Evolutionary conservation across 2,888 invertebrate genomes (phyloP).

Genomic region (Camponotus fellah): DNA sequence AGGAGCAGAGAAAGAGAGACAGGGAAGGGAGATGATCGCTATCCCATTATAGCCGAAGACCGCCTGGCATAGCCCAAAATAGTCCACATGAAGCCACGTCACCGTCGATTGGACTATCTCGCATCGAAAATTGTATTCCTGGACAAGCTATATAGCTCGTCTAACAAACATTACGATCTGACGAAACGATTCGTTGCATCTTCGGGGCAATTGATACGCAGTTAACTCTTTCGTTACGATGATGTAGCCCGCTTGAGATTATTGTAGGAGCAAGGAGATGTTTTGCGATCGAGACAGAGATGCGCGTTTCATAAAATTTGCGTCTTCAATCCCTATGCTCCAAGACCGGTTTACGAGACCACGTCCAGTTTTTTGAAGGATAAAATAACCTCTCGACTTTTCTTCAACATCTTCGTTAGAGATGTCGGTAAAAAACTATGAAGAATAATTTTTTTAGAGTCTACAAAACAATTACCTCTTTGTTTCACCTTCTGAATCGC

Average conservation of each 20-base stretch:
- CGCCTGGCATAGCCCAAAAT: conserved; percentile 56
- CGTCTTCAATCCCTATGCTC: conserved; percentile 4
- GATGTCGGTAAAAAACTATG: background rate
- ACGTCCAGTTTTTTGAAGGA: background rate
- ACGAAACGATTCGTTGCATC: background rate
- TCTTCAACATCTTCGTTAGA: conserved; percentile 22
- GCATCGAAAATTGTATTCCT: conserved; percentile 5
- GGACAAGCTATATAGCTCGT: conserved; percentile 8
- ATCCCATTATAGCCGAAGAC: conserved; percentile 48
- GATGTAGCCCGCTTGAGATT: conserved; percentile 1
- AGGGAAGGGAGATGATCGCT: conserved; percentile 28
- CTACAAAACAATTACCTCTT: background rate
- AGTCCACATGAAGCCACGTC: conserved; percentile 45
- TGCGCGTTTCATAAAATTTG: conserved; percentile 28
- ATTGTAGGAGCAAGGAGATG: conserved; percentile 10
- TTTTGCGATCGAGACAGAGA: conserved; percentile 11
- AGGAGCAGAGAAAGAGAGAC: background rate
- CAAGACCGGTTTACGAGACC: conserved; percentile 23
- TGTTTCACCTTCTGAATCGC: background rate
- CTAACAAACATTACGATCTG: conserved; percentile 15
- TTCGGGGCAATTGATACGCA: background rate
- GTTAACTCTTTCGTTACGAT: background rate
- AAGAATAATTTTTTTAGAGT: background rate
- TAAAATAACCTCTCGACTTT: conserved; percentile 7
- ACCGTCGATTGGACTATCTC: conserved; percentile 42